Evolutionary conservation across 2,113 vertebrate species (phyloP).

Genomic region (Muntiacus muntjak): DNA sequence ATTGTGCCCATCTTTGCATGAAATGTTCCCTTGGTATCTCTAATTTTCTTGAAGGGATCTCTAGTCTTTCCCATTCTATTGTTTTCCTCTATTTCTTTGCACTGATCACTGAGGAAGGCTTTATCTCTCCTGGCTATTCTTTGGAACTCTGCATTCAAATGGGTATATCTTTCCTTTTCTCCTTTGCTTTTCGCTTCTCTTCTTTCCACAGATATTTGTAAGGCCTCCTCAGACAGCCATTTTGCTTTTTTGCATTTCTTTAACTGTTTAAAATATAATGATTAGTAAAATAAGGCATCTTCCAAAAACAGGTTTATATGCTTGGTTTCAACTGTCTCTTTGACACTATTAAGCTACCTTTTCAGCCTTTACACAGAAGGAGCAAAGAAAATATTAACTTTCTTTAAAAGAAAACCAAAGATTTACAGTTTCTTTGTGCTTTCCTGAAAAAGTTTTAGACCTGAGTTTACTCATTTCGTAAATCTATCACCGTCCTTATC

Average conservation of each 20-base stretch:
- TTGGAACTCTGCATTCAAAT: not conserved
- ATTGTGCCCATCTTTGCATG: not conserved
- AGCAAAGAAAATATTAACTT: slow-evolving; percentile 18
- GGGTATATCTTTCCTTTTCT: not conserved
- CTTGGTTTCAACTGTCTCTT: slow-evolving; percentile 10
- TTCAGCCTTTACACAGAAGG: not conserved
- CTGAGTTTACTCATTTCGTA: not conserved
- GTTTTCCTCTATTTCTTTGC: not conserved
- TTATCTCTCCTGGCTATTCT: not conserved
- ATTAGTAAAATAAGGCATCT: not conserved
- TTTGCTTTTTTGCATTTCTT: not conserved
- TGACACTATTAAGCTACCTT: not conserved
- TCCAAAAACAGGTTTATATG: not conserved
- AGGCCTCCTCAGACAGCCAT: not conserved
- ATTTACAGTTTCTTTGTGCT: not conserved
- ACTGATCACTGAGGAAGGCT: not conserved
- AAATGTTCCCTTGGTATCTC: not conserved
- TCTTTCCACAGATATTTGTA: not conserved
- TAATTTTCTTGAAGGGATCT: not conserved
- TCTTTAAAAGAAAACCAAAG: not conserved
- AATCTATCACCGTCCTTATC: not conserved
- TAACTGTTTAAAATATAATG: not conserved
- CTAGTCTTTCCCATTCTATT: not conserved
- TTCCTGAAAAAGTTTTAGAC: not conserved
- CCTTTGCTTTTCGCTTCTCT: not conserved